Conservation (phyloP, 2,797 vertebrate genomes). For the Salarias fasciatus region DNA sequence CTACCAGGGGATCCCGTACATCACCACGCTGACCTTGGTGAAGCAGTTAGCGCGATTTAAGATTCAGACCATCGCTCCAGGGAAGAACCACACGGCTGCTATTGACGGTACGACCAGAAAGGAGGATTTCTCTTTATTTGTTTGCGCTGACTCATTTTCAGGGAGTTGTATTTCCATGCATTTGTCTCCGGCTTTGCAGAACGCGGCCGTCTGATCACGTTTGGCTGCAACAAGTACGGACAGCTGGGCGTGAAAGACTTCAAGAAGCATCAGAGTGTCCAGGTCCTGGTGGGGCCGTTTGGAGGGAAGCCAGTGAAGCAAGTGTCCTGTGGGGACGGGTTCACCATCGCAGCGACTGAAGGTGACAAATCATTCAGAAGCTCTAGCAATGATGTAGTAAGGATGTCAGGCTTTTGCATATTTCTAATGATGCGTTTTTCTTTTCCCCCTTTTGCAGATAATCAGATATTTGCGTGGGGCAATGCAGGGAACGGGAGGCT, state of each 20-base stretch:
- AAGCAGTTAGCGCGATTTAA: slow-evolving; percentile 95
- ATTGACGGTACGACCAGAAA: slow-evolving; percentile 87
- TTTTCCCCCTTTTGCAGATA: slow-evolving; percentile 82
- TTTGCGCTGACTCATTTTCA: neutral
- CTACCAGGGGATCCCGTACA: slow-evolving; percentile 91
- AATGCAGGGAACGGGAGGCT: slow-evolving; percentile 97
- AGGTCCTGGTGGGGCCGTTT: slow-evolving; percentile 92
- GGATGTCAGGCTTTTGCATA: too few relatives aligned
- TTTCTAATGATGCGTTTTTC: too few relatives aligned
- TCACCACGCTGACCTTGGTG: slow-evolving; percentile 92
- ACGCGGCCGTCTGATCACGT: slow-evolving; percentile 93
- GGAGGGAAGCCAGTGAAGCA: slow-evolving; percentile 94
- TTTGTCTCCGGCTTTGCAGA: slow-evolving; percentile 77
- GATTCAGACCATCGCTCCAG: slow-evolving; percentile 90
- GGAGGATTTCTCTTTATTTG: neutral
- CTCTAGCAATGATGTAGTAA: too few relatives aligned
- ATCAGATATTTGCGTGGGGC: slow-evolving; percentile 99
- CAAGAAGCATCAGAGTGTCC: slow-evolving; percentile 93
- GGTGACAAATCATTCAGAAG: slow-evolving; percentile 88
- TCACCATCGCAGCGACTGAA: slow-evolving; percentile 95
- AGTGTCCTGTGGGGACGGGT: slow-evolving; percentile 97
- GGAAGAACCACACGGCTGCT: slow-evolving; percentile 95
- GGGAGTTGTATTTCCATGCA: neutral
- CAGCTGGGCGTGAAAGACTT: slow-evolving; percentile 98
- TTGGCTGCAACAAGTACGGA: slow-evolving; percentile 96